phyloP scores from a whole-genome alignment of 2,797 vertebrate species.

The Enteromius anoplus region DNA sequence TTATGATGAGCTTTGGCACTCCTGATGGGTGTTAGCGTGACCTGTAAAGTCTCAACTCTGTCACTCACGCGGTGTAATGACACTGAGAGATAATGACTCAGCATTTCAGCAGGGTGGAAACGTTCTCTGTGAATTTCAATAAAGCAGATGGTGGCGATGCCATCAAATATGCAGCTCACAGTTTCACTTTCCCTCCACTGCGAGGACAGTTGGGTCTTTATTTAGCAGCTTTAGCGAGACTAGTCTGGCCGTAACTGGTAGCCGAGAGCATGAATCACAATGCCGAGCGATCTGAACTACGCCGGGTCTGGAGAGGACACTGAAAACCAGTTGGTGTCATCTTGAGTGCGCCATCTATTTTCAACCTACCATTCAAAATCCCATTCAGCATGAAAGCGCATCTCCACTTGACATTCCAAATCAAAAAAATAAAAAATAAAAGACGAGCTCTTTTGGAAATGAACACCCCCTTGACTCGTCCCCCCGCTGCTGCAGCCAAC shows the following conservation, averaged over 20 bases:
- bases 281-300: background rate
- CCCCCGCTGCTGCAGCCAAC: slow-evolving; percentile 20
- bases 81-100: slow-evolving; percentile 70
- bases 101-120: slow-evolving; percentile 62
- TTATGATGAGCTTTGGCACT: slow-evolving; percentile 38
- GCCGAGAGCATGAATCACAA: slow-evolving; percentile 16
- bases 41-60: slow-evolving; percentile 63
- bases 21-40: slow-evolving; percentile 52
- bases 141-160: slow-evolving; percentile 69
- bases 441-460: slow-evolving; percentile 15
- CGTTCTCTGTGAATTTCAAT: slow-evolving; percentile 70
- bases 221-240: slow-evolving; percentile 36
- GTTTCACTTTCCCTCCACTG: slow-evolving; percentile 10
- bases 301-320: background rate
- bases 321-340: slow-evolving; percentile 10
- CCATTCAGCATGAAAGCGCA: slow-evolving; percentile 12
- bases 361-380: slow-evolving; percentile 28
- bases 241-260: slow-evolving; percentile 1
- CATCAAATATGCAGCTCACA: slow-evolving; percentile 61
- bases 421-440: background rate
- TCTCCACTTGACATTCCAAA: slow-evolving; percentile 27
- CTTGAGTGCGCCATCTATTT: slow-evolving; percentile 11
- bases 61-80: slow-evolving; percentile 65
- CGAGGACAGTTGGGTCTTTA: slow-evolving; percentile 42
- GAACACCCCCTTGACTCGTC: slow-evolving; percentile 31